phyloP scores from a whole-genome alignment of 2,888 invertebrate species.

The Harpagoxenus sublaevis region DNA sequence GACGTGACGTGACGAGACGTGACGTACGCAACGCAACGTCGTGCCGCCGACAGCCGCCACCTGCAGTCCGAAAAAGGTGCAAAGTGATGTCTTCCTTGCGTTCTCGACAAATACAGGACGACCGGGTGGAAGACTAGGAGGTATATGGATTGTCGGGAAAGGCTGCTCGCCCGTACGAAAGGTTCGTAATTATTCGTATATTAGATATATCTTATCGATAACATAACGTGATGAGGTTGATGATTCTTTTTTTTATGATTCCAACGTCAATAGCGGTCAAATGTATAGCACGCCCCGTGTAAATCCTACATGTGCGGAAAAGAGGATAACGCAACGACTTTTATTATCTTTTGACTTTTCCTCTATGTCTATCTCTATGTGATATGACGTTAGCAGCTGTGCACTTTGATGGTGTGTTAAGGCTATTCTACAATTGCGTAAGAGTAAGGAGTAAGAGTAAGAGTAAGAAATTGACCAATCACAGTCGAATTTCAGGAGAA shows the following conservation, averaged over 20 bases:
- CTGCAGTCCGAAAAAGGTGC: neutral
- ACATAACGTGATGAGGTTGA: neutral
- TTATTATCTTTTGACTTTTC: neutral
- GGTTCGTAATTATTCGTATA: conserved; percentile 38
- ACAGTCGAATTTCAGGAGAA: no score
- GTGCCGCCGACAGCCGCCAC: conserved; percentile 22
- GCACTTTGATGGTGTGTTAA: no score
- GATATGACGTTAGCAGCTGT: neutral
- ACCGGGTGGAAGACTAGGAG: conserved; percentile 20
- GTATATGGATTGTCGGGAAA: conserved; percentile 66
- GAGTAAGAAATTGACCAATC: no score
- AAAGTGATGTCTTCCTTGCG: neutral
- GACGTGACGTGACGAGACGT: conserved; percentile 44
- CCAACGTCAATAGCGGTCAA: neutral
- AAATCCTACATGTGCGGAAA: neutral
- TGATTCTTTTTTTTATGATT: no score
- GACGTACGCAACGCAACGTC: conserved; percentile 38
- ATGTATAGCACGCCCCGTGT: neutral
- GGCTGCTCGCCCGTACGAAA: conserved; percentile 50
- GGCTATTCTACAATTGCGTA: no score
- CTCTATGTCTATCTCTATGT: no score
- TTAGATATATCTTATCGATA: neutral
- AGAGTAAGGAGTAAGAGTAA: no score
- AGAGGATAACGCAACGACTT: neutral
- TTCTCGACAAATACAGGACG: conserved; percentile 9